Percentiles rank a stretch among this genome's conserved stretches.
Evolutionary conservation across 2,888 invertebrate genomes (phyloP).

Genomic region (Agriopis aurantiaria): DNA sequence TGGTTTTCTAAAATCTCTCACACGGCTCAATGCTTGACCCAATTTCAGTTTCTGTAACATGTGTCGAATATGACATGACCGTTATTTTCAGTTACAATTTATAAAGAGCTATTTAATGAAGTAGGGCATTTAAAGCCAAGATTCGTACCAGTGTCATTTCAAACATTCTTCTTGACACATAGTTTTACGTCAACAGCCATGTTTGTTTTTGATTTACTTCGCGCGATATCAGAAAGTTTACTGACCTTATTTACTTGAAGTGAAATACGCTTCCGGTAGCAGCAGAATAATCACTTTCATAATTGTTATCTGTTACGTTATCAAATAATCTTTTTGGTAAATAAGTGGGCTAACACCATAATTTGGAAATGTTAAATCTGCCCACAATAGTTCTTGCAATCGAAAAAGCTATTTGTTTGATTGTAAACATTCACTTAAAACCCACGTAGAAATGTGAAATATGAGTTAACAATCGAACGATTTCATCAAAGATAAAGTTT

Average conservation of each 20-base stretch:
- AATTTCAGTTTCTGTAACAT: conserved; percentile 68
- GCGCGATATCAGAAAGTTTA: conserved; percentile 44
- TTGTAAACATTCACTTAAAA: conserved; percentile 43
- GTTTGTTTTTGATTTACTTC: conserved; percentile 40
- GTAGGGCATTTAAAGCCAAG: conserved; percentile 26
- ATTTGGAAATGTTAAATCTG: conserved; percentile 31
- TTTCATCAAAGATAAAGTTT: conserved; percentile 45
- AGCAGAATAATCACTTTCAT: conserved; percentile 37
- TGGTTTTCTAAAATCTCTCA: conserved; percentile 57
- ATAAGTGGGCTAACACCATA: conserved; percentile 25
- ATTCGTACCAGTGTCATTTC: no score
- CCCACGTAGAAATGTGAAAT: conserved; percentile 41
- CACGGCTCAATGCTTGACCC: conserved; percentile 64
- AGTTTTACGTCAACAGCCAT: conserved; percentile 14
- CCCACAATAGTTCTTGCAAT: conserved; percentile 38
- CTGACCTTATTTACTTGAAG: conserved; percentile 42
- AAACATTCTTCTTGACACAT: no score
- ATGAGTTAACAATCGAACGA: conserved; percentile 37
- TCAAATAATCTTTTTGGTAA: conserved; percentile 22
- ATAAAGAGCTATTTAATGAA: conserved; percentile 35
- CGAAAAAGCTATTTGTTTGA: conserved; percentile 37
- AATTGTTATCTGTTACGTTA: conserved; percentile 37
- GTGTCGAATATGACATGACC: conserved; percentile 49
- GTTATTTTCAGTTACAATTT: conserved; percentile 40
- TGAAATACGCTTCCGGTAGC: conserved; percentile 38